Evolutionary conservation across 2,797 vertebrate genomes (phyloP), one percentile per base, ranked within the genome.

Genomic region (Lithobates sylvaticus): DNA sequence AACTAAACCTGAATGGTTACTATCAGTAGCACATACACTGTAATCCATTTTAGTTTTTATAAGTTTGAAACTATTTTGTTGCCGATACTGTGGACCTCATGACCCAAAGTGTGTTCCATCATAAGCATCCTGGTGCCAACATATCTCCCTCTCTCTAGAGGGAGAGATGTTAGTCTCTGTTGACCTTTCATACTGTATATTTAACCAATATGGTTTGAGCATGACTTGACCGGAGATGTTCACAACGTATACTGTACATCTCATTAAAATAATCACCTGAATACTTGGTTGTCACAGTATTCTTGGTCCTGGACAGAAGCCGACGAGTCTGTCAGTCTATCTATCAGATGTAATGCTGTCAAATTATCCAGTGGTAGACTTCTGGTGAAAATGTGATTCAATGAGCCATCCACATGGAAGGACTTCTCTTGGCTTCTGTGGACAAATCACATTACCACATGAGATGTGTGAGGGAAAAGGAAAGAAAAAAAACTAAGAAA

Each of bases 361-460:
- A 84, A 89, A 58, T 54, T 58, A 3, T 21, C 88, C 89, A 93
- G 94, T 0, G 93, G 93, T 13, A 90, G 86, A 89, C 98, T 96
- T 79, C 88, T 92, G 12, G 96, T 96, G 86, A 99, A 99, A 86
- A 98, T 50, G 44, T 99, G 97, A 83, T 95, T 96, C 91, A 98
- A 90, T 85, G 96, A 96, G 70, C 96, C 96, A 89, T 96, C 96
- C 12, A 96, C 81, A 70, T 94, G 92, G 90, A 99, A 99, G 21
- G 96, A 93, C 90, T 98, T 99, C 92, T 98, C 96, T 91, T 98
- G 98, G 91, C 97, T 99, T 95, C 98, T 99, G 92, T 32, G 64
- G 88, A 61, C 13, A 15, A 74, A 44, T 13, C 36, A 54, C 26
- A 12, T 65, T 10, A 65, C 8, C 23, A 26, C n/a, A 65, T 61